A percentile compares a stretch with the other conserved stretches of the same genome.
phyloP scores from a whole-genome alignment of 2,797 vertebrate species.

The Loris lydekkerianus region DNA sequence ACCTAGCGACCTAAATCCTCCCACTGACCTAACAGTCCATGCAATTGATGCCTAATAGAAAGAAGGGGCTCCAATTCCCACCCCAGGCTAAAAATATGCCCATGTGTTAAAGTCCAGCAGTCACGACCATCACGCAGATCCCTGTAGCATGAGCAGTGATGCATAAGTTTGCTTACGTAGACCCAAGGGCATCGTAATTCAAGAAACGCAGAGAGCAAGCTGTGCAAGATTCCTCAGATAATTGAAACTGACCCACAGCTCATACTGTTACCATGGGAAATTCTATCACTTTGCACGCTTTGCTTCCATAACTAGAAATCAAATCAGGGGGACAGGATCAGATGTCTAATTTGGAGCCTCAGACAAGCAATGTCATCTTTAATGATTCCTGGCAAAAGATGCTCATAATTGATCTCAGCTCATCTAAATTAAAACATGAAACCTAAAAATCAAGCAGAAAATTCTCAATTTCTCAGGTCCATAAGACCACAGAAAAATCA shows the following conservation, averaged over 20 bases:
- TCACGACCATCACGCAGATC: constrained; percentile 11
- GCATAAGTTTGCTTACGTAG: constrained; percentile 73
- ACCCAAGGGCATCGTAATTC: constrained; percentile 75
- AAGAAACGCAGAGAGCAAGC: constrained; percentile 67
- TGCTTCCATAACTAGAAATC: constrained; percentile 73
- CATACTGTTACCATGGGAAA: constrained; percentile 75
- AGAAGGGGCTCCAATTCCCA: constrained; percentile 16
- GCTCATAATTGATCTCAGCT: constrained; percentile 46
- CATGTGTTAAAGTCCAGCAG: neutral
- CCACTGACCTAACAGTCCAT: neutral
- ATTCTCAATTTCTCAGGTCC: constrained; percentile 57
- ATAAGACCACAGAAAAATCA: constrained; percentile 5
- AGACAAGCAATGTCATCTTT: constrained; percentile 29
- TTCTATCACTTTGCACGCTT: constrained; percentile 55
- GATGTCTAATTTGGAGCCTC: constrained; percentile 73
- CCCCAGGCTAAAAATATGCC: constrained; percentile 15
- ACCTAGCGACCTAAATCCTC: neutral
- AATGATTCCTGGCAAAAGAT: constrained; percentile 65
- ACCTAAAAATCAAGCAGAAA: constrained; percentile 67
- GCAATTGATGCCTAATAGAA: neutral
- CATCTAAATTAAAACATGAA: constrained; percentile 72
- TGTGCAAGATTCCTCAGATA: constrained; percentile 74
- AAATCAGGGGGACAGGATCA: constrained; percentile 67
- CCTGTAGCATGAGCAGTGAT: constrained; percentile 60
- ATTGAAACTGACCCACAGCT: constrained; percentile 81